Base-by-base conservation (phyloP, 2,113 vertebrate genomes). In the Cyanistes caeruleus region DNA sequence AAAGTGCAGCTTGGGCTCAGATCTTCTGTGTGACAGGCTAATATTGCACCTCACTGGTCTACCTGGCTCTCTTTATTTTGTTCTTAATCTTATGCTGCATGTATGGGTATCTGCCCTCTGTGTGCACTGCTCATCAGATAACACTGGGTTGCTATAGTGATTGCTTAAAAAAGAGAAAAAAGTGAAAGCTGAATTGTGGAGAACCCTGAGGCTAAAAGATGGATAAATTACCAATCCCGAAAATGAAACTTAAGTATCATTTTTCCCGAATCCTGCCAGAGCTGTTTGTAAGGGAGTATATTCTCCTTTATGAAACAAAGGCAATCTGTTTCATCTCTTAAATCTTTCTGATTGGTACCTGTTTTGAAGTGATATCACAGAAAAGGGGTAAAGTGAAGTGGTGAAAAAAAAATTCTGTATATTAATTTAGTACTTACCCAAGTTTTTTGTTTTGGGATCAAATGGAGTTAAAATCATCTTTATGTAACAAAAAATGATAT, bases 101-200 rank as follows among this genome's bases (percentile, higher is more conserved):
- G 51, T 79, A 73, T 41, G 51, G 59, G 13, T 63, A 83, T 85
- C 58, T 90, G 78, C 84, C 87, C 91, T 94, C 39, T 74, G 43
- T 56, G 63, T 46, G 43, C 8, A 6, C 72, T 55, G 21, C 28
- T 93, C 52, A 87, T 76, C 84, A 83, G 84, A 85, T 88, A 96
- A 90, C 25, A 53, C 35, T 7, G 18, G 84, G 96, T 96, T 97
- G 90, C 96, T 90, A 94, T 95, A 96, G 96, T 48, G 65, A 96
- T 58, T 49, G 83, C 48, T 89, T 88, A 44, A 96, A 91, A 95
- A 93, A 60, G 41, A 43, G 21, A 51, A 92, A 94, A 92, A 82
- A 82, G 14, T n/a, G n/a, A 60, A 89, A 72, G 16, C 60, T 78
- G 73, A 72, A 92, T 62, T 78, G 88, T 75, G 37, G 53, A 88